Conservation (phyloP, 1,140 invertebrate genomes). For the Hyles vespertilio region DNA sequence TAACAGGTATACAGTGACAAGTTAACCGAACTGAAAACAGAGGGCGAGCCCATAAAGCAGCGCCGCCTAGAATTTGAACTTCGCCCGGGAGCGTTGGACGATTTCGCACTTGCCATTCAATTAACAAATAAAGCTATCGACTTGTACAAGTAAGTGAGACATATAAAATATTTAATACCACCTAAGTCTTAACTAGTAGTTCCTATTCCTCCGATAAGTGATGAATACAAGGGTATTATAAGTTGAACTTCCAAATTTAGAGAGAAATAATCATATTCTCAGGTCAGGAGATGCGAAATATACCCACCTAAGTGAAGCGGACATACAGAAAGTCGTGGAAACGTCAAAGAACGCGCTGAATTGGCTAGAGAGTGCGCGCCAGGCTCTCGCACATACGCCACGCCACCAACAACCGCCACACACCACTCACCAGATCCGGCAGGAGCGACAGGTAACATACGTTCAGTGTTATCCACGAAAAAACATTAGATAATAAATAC, state of each 20-base stretch:
- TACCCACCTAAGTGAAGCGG: constrained; percentile 87
- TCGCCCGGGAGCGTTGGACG: constrained; percentile 85
- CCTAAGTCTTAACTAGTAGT: no score
- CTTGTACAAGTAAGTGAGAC: constrained; percentile 73
- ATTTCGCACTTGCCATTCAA: constrained; percentile 84
- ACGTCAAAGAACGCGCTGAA: constrained; percentile 77
- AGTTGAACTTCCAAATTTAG: no score
- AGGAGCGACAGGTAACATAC: constrained; percentile 80
- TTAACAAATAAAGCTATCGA: constrained; percentile 86
- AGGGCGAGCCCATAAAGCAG: constrained; percentile 91
- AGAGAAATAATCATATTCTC: constrained; percentile 6
- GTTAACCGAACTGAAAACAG: constrained; percentile 76
- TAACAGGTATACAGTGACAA: constrained; percentile 77
- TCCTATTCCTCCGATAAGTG: no score
- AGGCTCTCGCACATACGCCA: constrained; percentile 77
- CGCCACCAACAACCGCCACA: constrained; percentile 83
- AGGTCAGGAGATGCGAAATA: constrained; percentile 87
- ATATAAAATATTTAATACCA: no score
- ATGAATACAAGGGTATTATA: no score
- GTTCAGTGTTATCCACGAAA: no score
- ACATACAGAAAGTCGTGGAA: constrained; percentile 83
- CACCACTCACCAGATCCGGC: constrained; percentile 84
- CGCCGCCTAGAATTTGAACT: constrained; percentile 87
- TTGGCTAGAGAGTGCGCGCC: constrained; percentile 86
- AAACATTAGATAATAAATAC: no score